Evolutionary conservation across 2,888 invertebrate species (phyloP).

Genomic region (Arge pagana): DNA sequence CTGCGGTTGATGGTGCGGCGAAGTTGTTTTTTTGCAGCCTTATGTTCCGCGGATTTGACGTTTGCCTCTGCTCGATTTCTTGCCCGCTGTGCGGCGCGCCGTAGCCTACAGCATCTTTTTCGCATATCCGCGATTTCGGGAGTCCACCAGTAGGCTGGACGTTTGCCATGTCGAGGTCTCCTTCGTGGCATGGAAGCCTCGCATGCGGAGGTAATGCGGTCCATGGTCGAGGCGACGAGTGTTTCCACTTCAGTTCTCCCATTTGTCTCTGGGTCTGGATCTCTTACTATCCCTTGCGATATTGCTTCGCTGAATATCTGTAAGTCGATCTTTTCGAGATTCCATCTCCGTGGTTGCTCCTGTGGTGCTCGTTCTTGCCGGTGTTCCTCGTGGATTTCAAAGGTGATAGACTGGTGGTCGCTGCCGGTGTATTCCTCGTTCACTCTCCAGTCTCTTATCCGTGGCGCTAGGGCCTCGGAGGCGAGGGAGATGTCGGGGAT

Average conservation of each 20-base stretch:
- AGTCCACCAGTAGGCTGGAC: conserved; percentile 25
- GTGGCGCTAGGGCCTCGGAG: not conserved
- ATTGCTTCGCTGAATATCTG: not conserved
- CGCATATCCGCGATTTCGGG: conserved; percentile 22
- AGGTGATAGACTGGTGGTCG: conserved; percentile 6
- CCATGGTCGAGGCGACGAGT: not conserved
- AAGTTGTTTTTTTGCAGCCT: not conserved
- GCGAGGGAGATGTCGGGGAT: conserved; percentile 5
- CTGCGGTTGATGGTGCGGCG: not conserved
- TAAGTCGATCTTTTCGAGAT: not conserved
- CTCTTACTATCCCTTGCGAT: not conserved
- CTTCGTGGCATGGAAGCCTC: not conserved
- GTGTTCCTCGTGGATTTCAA: conserved; percentile 3
- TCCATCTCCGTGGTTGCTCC: not conserved
- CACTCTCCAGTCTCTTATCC: not conserved
- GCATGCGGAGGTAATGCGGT: not conserved
- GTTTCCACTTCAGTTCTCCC: not conserved
- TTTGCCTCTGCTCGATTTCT: not conserved
- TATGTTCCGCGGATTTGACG: not conserved
- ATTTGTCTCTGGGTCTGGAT: not conserved
- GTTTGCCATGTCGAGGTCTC: not conserved
- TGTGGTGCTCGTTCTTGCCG: not conserved
- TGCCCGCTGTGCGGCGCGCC: conserved; percentile 13
- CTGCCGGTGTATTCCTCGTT: conserved; percentile 4
- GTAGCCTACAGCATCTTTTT: not conserved